These are phyloP conservation scores for Metaphire vulgaris DNA, from an alignment of 1,140 invertebrate genomes.

Conservation along the genomic window DNA sequence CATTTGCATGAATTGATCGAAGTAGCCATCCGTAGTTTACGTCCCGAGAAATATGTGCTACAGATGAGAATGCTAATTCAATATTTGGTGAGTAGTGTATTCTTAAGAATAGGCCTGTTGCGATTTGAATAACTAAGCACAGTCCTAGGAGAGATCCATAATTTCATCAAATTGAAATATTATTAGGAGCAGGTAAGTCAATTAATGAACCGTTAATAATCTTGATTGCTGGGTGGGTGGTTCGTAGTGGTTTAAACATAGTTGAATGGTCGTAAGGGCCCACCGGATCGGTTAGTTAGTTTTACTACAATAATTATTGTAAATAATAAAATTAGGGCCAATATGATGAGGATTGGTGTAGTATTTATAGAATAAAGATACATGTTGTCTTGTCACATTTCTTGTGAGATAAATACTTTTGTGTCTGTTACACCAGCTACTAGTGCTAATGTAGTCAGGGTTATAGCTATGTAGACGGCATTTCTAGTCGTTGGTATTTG, in stretches of 20 bases:
- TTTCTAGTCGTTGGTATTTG: neutral
- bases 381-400: neutral
- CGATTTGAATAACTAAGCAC: slow-evolving; percentile 34
- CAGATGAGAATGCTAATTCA: slow-evolving; percentile 33
- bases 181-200: slow-evolving; percentile 21
- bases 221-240: slow-evolving; percentile 9
- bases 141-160: slow-evolving; percentile 37
- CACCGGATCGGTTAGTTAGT: neutral
- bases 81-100: slow-evolving; percentile 34
- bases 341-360: neutral
- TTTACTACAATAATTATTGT: slow-evolving; percentile 17
- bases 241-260: slow-evolving; percentile 27
- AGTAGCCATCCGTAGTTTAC: slow-evolving; percentile 35
- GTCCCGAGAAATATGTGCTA: slow-evolving; percentile 36
- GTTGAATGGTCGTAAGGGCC: slow-evolving; percentile 1
- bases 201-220: slow-evolving; percentile 22
- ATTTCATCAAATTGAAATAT: slow-evolving; percentile 33
- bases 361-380: neutral
- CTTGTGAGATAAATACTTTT: neutral
- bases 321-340: neutral
- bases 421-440: neutral
- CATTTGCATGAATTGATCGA: slow-evolving; percentile 37
- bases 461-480: neutral
- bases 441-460: neutral
- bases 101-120: slow-evolving; percentile 34